These are phyloP conservation scores for Enteromius unitaeniatus DNA, from an alignment of 2,797 vertebrate genomes.

Conservation along the genomic window DNA sequence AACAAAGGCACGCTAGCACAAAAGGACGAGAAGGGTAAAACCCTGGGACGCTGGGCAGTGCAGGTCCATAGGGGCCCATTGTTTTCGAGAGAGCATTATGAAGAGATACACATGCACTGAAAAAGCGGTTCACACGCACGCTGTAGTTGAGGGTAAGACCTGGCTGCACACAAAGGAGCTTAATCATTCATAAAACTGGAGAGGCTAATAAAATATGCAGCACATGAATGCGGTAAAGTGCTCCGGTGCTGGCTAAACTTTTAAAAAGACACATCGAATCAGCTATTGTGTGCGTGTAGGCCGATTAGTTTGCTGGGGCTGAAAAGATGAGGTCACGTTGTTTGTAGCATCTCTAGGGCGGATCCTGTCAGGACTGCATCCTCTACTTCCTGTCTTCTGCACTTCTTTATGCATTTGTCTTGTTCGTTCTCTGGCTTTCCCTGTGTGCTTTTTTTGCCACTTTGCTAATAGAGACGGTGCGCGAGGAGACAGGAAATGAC, in stretches of 20 bases:
- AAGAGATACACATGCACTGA: slow-evolving; percentile 35
- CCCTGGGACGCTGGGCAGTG: slow-evolving; percentile 16
- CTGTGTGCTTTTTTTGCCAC: neutral
- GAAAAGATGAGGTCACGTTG: slow-evolving; percentile 60
- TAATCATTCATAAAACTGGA: slow-evolving; percentile 75
- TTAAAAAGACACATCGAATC: slow-evolving; percentile 55
- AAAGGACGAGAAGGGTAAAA: slow-evolving; percentile 36
- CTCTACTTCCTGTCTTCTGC: slow-evolving; percentile 71
- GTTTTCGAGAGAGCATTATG: slow-evolving; percentile 22
- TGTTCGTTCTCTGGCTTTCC: neutral
- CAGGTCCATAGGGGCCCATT: slow-evolving; percentile 7
- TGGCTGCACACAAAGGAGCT: slow-evolving; percentile 59
- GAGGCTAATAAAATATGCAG: slow-evolving; percentile 76
- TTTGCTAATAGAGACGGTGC: neutral
- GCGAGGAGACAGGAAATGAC: slow-evolving; percentile 8
- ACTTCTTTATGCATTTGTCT: slow-evolving; percentile 71
- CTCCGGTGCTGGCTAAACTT: slow-evolving; percentile 49
- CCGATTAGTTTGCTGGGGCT: slow-evolving; percentile 56
- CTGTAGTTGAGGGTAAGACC: slow-evolving; percentile 33
- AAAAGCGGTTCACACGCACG: slow-evolving; percentile 27
- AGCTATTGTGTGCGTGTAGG: slow-evolving; percentile 42
- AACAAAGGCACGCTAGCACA: slow-evolving; percentile 44
- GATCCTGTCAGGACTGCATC: slow-evolving; percentile 77
- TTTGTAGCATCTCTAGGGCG: slow-evolving; percentile 74
- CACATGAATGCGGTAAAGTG: slow-evolving; percentile 66